A percentile compares a stretch with the other conserved stretches of the same genome.
Conservation (phyloP, 2,113 vertebrate species). For the Tragelaphus imberbis region DNA sequence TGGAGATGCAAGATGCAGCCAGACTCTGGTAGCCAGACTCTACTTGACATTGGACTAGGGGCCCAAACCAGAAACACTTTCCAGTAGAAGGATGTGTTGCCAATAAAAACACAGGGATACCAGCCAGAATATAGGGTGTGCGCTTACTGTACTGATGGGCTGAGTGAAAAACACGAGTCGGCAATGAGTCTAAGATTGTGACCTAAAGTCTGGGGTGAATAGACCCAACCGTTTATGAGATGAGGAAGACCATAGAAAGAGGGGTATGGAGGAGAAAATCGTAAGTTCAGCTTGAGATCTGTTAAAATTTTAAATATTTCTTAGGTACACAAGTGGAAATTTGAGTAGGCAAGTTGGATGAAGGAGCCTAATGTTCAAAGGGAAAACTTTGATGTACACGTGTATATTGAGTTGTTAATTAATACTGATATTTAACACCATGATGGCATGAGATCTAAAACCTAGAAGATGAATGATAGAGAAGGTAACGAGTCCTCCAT, state of each 20-base stretch:
- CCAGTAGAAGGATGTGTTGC: not conserved
- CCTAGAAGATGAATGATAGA: not conserved
- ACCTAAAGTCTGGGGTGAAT: not conserved
- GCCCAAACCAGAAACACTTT: not conserved
- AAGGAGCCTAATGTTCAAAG: not conserved
- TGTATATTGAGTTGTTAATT: not conserved
- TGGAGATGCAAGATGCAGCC: rapidly evolving
- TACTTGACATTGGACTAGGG: not conserved
- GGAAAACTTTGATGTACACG: too few relatives aligned
- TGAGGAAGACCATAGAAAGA: not conserved
- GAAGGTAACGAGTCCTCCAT: not conserved
- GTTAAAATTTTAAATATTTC: not conserved
- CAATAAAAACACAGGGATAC: not conserved
- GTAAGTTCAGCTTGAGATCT: not conserved
- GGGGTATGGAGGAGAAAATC: not conserved
- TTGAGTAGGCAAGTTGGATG: not conserved
- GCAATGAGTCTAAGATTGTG: not conserved
- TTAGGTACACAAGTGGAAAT: not conserved
- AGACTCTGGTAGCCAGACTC: not conserved
- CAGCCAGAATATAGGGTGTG: not conserved
- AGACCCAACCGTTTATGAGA: not conserved
- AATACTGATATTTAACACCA: not conserved
- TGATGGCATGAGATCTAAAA: not conserved
- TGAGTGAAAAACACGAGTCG: not conserved
- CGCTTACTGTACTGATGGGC: too few relatives aligned